Conservation (phyloP, 1,140 invertebrate genomes). For the Drosophila mauritiana region DNA sequence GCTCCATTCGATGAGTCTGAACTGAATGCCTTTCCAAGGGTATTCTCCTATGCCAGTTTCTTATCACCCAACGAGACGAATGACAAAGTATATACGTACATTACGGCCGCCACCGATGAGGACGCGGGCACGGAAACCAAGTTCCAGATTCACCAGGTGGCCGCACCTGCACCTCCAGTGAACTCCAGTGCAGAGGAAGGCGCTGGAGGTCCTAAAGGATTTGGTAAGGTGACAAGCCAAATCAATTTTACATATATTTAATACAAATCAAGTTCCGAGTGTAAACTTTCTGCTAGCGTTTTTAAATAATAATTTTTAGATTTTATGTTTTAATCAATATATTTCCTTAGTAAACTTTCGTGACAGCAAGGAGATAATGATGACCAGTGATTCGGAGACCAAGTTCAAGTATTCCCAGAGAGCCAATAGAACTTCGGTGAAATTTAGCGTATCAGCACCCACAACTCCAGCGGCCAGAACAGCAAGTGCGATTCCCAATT, state of each 20-base stretch:
- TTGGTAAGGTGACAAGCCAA: conserved; percentile 58
- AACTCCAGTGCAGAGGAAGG: conserved; percentile 65
- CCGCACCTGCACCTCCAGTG: conserved; percentile 17
- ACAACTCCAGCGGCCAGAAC: conserved; percentile 61
- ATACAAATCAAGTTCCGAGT: too few species aligned
- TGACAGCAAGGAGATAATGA: conserved; percentile 85
- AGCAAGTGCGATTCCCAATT: conserved; percentile 67
- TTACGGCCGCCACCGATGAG: conserved; percentile 71
- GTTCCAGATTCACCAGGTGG: conserved; percentile 69
- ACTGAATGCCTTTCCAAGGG: conserved; percentile 71
- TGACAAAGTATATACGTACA: conserved; percentile 76
- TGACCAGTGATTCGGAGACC: conserved; percentile 85
- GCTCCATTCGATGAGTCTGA: conserved; percentile 66
- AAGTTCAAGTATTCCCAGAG: conserved; percentile 84
- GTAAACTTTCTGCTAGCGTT: too few species aligned
- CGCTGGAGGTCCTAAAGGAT: conserved; percentile 61
- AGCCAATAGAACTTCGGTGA: conserved; percentile 63
- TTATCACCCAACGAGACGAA: conserved; percentile 78
- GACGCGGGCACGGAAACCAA: conserved; percentile 74
- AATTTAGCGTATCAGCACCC: conserved; percentile 48
- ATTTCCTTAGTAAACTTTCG: conserved; percentile 76
- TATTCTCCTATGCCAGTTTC: conserved; percentile 78
- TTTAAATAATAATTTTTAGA: background rate
- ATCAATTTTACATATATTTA: too few species aligned
- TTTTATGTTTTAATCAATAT: background rate